These are phyloP conservation scores for Blera fallax DNA, from an alignment of 2,888 invertebrate genomes.

Conservation along the genomic window DNA sequence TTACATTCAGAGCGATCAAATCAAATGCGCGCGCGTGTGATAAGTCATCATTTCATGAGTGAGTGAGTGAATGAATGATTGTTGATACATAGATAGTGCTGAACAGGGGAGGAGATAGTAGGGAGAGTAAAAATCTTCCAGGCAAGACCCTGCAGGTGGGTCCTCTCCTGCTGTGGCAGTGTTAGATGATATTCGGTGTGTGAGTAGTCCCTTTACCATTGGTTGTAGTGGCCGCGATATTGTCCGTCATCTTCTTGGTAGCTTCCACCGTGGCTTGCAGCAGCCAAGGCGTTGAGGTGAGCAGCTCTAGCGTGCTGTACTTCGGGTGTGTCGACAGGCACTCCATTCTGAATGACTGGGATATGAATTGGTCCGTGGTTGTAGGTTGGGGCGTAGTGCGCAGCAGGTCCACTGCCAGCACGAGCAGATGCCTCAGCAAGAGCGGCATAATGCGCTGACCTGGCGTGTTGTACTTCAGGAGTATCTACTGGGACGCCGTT, in stretches of 20 bases:
- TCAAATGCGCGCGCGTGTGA: constrained; percentile 8
- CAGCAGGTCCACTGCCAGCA: constrained; percentile 68
- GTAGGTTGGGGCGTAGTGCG: constrained; percentile 76
- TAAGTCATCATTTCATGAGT: constrained; percentile 3
- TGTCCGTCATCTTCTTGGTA: constrained; percentile 79
- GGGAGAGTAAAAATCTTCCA: constrained; percentile 24
- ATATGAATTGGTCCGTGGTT: constrained; percentile 81
- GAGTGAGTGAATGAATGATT: constrained; percentile 14
- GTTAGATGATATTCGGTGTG: constrained; percentile 21
- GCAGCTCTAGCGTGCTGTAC: constrained; percentile 82
- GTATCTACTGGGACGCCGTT: constrained; percentile 83
- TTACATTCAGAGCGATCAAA: constrained; percentile 30
- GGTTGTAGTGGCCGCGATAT: constrained; percentile 77
- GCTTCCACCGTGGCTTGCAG: constrained; percentile 78
- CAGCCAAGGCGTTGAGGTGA: constrained; percentile 80
- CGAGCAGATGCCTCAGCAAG: constrained; percentile 78
- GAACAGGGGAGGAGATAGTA: not conserved
- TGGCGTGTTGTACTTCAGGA: constrained; percentile 82
- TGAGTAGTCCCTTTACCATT: constrained; percentile 61
- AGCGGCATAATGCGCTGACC: constrained; percentile 81
- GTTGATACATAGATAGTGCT: not conserved
- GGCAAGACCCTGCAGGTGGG: constrained; percentile 36
- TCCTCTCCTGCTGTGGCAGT: constrained; percentile 63
- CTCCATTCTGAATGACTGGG: constrained; percentile 82
- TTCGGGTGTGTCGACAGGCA: constrained; percentile 83